A percentile compares a stretch with the other conserved stretches of the same genome.
Evolutionary conservation across 2,888 invertebrate species (phyloP).

Genomic region (Furcula furcula): DNA sequence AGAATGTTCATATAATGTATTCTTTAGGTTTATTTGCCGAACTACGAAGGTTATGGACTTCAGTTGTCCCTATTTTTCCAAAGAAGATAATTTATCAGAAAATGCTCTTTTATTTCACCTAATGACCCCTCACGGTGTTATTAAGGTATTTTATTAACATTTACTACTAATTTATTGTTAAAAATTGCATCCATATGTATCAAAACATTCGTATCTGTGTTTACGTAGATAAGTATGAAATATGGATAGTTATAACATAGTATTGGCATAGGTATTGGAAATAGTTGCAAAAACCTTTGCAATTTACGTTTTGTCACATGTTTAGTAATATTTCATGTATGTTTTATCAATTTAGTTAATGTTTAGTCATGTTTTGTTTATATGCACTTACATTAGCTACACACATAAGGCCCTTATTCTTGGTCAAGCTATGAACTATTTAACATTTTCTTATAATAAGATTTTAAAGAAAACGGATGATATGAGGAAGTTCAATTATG

Average conservation of each 20-base stretch:
- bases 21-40: conserved; percentile 66
- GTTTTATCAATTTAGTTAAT: background rate
- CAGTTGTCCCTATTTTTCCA: conserved; percentile 66
- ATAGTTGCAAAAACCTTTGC: conserved; percentile 23
- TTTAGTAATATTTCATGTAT: conserved; percentile 12
- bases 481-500: background rate
- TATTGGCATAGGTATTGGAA: conserved; percentile 30
- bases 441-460: no score
- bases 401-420: no score
- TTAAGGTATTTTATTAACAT: conserved; percentile 58
- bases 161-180: conserved; percentile 31
- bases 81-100: conserved; percentile 65
- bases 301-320: conserved; percentile 13
- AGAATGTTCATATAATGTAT: conserved; percentile 48
- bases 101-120: conserved; percentile 64
- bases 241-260: conserved; percentile 35
- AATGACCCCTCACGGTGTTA: conserved; percentile 68
- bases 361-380: no score
- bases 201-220: conserved; percentile 63
- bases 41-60: conserved; percentile 77
- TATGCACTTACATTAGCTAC: no score
- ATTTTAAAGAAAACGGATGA: no score
- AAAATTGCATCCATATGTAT: conserved; percentile 42
- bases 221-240: conserved; percentile 57
- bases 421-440: no score